Conservation (phyloP, 2,113 vertebrate genomes). For the Paracanthobrama guichenoti region DNA sequence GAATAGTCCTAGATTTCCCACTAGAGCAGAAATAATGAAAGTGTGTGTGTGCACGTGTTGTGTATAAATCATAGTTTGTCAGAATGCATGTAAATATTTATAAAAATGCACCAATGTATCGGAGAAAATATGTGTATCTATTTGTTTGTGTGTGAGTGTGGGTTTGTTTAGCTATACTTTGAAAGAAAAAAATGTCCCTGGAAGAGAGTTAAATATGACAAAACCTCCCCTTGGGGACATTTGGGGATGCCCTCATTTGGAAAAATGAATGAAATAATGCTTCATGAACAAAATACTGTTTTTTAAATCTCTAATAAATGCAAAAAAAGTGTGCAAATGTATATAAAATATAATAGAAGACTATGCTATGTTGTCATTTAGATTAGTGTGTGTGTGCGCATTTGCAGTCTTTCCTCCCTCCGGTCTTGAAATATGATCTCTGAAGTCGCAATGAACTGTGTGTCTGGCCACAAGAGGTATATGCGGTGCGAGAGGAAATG, state of each 20-base stretch:
- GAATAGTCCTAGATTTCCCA: conserved; percentile 28
- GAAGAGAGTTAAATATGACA: neutral
- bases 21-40: conserved; percentile 26
- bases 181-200: neutral
- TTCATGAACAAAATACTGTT: neutral
- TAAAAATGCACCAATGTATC: neutral
- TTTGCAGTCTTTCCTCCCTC: neutral
- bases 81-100: conserved; percentile 28
- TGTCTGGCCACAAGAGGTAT: conserved; percentile 30
- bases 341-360: neutral
- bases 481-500: conserved; percentile 36
- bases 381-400: neutral
- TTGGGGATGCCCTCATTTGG: neutral
- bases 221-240: neutral
- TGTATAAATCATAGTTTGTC: conserved; percentile 27
- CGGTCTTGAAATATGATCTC: neutral
- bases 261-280: neutral
- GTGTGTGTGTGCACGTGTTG: neutral
- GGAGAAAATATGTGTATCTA: neutral
- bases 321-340: neutral
- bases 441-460: conserved; percentile 41
- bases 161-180: neutral
- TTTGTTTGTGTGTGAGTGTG: conserved; percentile 28
- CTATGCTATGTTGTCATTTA: neutral
- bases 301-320: too few species aligned